A percentile compares a stretch with the other conserved stretches of the same genome.
phyloP scores from a whole-genome alignment of 1,140 invertebrate genomes.

The Meloidogyne hapla region DNA sequence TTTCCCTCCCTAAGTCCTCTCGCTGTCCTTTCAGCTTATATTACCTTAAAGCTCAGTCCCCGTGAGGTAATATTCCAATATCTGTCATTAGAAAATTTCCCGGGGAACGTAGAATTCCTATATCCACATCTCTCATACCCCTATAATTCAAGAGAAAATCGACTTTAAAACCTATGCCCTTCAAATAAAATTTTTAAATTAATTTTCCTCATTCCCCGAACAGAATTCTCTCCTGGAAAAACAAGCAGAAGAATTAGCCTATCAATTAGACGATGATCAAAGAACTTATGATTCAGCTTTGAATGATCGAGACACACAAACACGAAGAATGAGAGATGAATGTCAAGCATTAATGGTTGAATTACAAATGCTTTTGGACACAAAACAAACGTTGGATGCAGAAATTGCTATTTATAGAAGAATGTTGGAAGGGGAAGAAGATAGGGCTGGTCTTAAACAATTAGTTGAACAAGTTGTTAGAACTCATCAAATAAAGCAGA shows the following conservation, averaged over 20 bases:
- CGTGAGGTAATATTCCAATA: too few relatives aligned
- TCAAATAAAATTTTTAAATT: background rate
- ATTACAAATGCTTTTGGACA: conserved; percentile 66
- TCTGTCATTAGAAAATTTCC: too few relatives aligned
- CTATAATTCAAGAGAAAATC: too few relatives aligned
- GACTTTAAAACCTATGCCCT: conserved; percentile 57
- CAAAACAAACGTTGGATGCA: conserved; percentile 65
- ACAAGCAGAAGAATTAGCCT: conserved; percentile 65
- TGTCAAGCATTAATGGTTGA: conserved; percentile 65
- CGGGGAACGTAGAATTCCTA: too few relatives aligned
- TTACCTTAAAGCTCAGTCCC: too few relatives aligned
- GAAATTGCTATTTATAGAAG: conserved; percentile 65
- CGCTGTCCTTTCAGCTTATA: too few relatives aligned
- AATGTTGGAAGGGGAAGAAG: conserved; percentile 64
- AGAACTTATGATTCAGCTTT: conserved; percentile 59
- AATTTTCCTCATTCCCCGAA: conserved; percentile 14
- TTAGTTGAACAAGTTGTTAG: conserved; percentile 62
- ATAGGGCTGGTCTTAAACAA: conserved; percentile 60
- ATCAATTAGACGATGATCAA: conserved; percentile 66
- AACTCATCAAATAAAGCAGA: conserved; percentile 57
- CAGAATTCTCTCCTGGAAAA: conserved; percentile 67
- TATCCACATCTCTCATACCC: background rate
- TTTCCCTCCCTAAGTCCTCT: too few relatives aligned
- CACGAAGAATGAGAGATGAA: conserved; percentile 63
- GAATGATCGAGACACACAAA: conserved; percentile 63